Conservation (phyloP, 2,888 invertebrate species). For the Copidosoma aretas region DNA sequence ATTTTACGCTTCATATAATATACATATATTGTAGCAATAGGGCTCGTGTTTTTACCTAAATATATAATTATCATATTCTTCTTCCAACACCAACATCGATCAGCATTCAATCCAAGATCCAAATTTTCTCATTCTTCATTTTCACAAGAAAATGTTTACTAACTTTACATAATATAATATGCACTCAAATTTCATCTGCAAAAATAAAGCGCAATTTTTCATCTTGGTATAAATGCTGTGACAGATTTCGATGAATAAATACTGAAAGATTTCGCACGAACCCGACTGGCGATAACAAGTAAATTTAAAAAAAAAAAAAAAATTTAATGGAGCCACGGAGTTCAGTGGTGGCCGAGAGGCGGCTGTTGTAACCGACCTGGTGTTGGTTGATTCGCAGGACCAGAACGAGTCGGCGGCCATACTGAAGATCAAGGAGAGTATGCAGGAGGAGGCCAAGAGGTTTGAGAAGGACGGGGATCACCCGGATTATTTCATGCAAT, state of each 20-base stretch:
- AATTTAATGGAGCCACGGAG: constrained; percentile 26
- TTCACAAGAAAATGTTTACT: too few species aligned
- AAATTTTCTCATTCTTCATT: too few species aligned
- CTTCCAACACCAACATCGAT: too few species aligned
- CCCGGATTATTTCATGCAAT: constrained; percentile 97
- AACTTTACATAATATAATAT: too few species aligned
- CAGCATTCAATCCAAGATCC: too few species aligned
- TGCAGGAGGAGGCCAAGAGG: constrained; percentile 99
- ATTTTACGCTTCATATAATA: constrained; percentile 29
- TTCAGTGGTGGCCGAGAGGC: constrained; percentile 49
- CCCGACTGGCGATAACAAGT: constrained; percentile 15
- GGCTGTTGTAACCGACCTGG: constrained; percentile 60
- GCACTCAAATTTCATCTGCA: too few species aligned
- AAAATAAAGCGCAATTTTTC: too few species aligned
- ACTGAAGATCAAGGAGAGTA: constrained; percentile 99
- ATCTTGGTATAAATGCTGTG: too few species aligned
- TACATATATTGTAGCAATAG: too few species aligned
- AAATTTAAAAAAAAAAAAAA: constrained; percentile 15
- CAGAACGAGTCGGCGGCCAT: constrained; percentile 99
- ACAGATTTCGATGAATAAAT: not conserved
- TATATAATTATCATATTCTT: too few species aligned
- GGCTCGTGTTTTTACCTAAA: too few species aligned
- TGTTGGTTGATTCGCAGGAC: constrained; percentile 70
- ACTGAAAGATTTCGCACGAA: constrained; percentile 27
- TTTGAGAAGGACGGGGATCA: constrained; percentile 98